Evolutionary conservation across 2,888 invertebrate species (phyloP), one percentile per base, ranked within the genome.

Genomic region (Gasteruption jaculator): DNA sequence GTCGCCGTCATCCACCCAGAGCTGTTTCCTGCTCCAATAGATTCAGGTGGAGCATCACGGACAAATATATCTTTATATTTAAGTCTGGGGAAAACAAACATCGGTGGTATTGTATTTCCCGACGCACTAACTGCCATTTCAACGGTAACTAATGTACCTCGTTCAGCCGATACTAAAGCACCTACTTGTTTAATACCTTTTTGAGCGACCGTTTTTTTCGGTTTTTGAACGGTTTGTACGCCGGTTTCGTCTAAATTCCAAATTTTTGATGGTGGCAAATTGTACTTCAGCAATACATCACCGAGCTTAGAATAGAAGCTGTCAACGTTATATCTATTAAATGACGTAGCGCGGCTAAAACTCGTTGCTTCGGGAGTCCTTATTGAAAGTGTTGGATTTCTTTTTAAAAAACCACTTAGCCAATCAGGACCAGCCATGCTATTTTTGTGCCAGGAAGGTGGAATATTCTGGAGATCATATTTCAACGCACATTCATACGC

Each of bases 1-100:
- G 41, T 42, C 18, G 33, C 54, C 12, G 48, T 50, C 57, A 63
- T 63, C 66, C 63, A 67, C 10, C 64, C 63, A 6, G 54, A 56
- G 4, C 25, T 11, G 48, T 67, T 65, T 6, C 57, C 64, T 30
- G 54, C 54, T 11, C 62, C 65, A 46, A 60, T 60, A 32, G 49
- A 57, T 2, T 50, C 63, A 19, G 53, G 43, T 11, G 63, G 64
- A 6, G 61, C 59, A 47, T 53, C 54, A 14, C 16, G 14, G 5
- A 54, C 15, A 45, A 52, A 54, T 10, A 43, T 10, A 12, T 50
- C 49, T 32, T 49, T 52, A 37, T 45, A 63, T 38, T 50, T 55
- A 4, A 52, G 27, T 4, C 56, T 38, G 8, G 58, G 59, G 41
- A 65, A 62, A 4, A 63, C 44, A 43, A 65, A 60, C 55, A 59